These are phyloP conservation scores for Metopolophium dirhodum DNA, from an alignment of 1,140 invertebrate genomes.

Conservation along the genomic window DNA sequence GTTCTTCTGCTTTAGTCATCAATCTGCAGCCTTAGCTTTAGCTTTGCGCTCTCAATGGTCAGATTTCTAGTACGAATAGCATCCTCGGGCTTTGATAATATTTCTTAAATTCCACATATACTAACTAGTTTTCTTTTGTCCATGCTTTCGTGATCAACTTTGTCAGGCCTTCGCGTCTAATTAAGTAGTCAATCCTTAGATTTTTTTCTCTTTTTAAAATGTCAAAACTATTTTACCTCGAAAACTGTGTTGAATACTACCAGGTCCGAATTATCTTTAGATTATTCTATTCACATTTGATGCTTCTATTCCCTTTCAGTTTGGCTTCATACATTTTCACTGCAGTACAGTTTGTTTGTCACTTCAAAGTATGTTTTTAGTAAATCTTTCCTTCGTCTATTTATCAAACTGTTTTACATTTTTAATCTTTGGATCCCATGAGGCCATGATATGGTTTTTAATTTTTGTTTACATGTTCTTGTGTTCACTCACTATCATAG, in stretches of 20 bases:
- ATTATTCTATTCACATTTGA: neutral
- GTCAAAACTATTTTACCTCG: neutral
- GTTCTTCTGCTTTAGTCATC: neutral
- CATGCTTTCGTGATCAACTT: neutral
- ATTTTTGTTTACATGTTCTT: neutral
- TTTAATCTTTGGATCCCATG: neutral
- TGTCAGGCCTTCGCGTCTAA: neutral
- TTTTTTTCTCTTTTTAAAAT: neutral
- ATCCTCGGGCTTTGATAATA: neutral
- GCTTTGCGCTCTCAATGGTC: neutral
- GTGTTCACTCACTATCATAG: too few species aligned
- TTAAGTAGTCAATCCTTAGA: neutral
- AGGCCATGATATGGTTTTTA: neutral
- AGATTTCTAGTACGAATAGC: neutral
- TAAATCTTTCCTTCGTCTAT: neutral
- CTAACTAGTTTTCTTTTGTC: neutral
- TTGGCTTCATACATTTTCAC: neutral
- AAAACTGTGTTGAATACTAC: neutral
- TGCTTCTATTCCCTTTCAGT: neutral
- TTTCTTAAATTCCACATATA: neutral
- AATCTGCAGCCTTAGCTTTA: neutral
- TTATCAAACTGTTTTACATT: neutral
- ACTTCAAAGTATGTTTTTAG: neutral
- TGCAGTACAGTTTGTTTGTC: neutral
- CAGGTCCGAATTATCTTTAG: neutral